These are phyloP conservation scores for Hyaena hyaena DNA, from an alignment of 2,113 vertebrate species.

Conservation along the genomic window DNA sequence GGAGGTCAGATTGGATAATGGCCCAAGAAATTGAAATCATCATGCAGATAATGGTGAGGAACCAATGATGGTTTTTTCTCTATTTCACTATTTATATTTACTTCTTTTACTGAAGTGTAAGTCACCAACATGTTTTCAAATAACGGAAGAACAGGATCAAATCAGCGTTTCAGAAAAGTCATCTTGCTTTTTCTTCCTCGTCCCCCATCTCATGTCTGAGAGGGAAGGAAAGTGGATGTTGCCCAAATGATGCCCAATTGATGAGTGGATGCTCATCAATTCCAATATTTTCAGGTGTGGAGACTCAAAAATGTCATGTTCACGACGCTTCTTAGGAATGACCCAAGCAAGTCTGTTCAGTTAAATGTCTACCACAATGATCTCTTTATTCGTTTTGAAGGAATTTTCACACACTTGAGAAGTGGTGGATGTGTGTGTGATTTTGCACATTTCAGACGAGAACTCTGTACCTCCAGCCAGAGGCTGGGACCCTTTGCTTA, in stretches of 20 bases:
- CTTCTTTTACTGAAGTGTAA: background rate
- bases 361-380: background rate
- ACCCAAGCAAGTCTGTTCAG: background rate
- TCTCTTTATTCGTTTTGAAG: background rate
- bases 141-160: background rate
- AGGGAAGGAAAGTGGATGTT: background rate
- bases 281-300: background rate
- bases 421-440: rapidly evolving
- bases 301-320: background rate
- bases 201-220: too few relatives aligned
- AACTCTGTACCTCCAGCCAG: background rate
- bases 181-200: background rate
- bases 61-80: too few relatives aligned
- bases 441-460: background rate
- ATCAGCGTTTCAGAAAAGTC: background rate
- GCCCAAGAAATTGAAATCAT: background rate
- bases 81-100: background rate
- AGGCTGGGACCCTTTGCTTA: background rate
- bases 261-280: background rate
- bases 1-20: background rate
- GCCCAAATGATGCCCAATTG: too few relatives aligned
- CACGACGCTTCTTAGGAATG: rapidly evolving
- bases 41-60: background rate
- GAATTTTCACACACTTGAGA: background rate
- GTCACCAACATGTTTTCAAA: background rate